Evolutionary conservation across 2,797 vertebrate genomes (phyloP), one percentile per base, ranked within the genome.

Genomic region (Coregonus sp.): DNA sequence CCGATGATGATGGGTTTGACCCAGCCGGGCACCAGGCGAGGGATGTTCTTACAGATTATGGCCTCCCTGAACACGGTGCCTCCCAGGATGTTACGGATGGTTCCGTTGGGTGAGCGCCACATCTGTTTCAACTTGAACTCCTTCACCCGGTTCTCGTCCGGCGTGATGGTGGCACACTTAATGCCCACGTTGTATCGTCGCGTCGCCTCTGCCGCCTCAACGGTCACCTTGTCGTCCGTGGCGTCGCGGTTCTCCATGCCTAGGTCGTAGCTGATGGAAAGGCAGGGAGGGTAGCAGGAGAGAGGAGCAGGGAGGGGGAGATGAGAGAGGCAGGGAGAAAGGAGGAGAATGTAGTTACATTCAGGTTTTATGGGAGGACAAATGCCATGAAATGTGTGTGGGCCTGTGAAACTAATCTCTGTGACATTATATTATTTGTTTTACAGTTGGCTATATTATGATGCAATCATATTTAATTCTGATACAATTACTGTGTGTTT

Each of bases 21-120:
- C 98, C 98, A 99, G 52, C 98, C 97, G 0, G 95, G 91, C 78
- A 99, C 97, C 75, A 99, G 93, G 14, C 97, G 95, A 12, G 98
- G 98, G 84, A 99, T 97, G 90, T 99, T 99, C 91, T 96, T 96
- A 86, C 97, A 99, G 92, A 99, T 96, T 86, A 98, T 99, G 50
- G 97, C 97, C 89, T 99, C 98, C 33, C 98, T 94, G 94, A 99
- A 99, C 87, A 99, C 97, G 0, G 98, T 99, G 78, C 97, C 97
- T 12, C 98, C 98, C 4, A 99, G 91, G 89, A 99, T 99, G 90
- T 99, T 99, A 35, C 97, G 93, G 88, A 99, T 98, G 81, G 98
- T 99, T 67, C 98, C 98, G 18, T 99, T 99, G 54, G 98, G 98
- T 0, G 97, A 99, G 54, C 98, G 97, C 97, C 98, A 99, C 98